Evolutionary conservation across 2,888 invertebrate species (phyloP).

Genomic region (Lasioglossum zephyrum): DNA sequence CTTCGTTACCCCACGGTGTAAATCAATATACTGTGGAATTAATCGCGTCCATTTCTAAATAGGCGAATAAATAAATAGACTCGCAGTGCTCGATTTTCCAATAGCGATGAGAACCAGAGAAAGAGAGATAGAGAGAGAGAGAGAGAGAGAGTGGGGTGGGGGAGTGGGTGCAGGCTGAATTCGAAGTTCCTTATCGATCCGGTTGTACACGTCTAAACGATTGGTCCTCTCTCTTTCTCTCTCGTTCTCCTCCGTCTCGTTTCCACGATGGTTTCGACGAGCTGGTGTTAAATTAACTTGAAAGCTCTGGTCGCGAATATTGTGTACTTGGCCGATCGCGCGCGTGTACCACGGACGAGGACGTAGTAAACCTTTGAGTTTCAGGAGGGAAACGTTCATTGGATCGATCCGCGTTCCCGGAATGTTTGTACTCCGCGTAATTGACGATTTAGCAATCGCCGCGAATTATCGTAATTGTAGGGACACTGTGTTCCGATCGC

Average conservation of each 20-base stretch:
- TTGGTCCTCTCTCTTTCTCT: conserved; percentile 9
- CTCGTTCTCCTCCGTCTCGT: not conserved
- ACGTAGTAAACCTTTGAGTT: conserved; percentile 21
- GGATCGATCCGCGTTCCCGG: conserved; percentile 9
- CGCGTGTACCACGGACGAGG: not conserved
- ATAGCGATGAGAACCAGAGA: not conserved
- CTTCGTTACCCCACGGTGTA: not conserved
- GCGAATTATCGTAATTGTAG: conserved; percentile 18
- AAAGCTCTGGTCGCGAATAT: conserved; percentile 41
- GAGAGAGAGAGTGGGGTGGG: not conserved
- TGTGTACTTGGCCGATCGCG: conserved; percentile 24
- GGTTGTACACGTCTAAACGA: conserved; percentile 24
- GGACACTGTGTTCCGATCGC: not conserved
- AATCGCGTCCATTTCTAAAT: not conserved
- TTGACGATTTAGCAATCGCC: conserved; percentile 21
- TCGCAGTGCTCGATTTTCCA: not conserved
- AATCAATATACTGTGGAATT: not conserved
- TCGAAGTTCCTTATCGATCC: conserved; percentile 29
- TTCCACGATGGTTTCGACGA: conserved; percentile 1
- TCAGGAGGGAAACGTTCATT: conserved; percentile 24
- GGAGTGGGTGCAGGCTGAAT: conserved; percentile 2
- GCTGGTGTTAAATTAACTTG: conserved; percentile 49
- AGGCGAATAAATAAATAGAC: conserved; percentile 5
- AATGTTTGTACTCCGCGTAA: conserved; percentile 21
- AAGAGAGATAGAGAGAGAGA: not conserved